These are phyloP conservation scores for Pelvicachromis taeniatus DNA, from an alignment of 2,113 vertebrate genomes.

Conservation along the genomic window DNA sequence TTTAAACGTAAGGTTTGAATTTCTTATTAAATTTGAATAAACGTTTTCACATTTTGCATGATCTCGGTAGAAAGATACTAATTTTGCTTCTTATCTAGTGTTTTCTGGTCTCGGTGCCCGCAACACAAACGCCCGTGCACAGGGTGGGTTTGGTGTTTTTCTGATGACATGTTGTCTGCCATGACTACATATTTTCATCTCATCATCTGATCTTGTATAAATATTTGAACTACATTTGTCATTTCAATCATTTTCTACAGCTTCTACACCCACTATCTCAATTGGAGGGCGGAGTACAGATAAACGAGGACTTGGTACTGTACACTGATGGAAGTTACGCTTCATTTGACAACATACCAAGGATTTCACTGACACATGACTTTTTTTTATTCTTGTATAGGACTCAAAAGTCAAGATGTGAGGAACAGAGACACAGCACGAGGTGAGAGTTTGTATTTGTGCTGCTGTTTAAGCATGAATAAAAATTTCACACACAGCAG, in stretches of 20 bases:
- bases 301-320: slow-evolving; percentile 40
- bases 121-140: slow-evolving; percentile 27
- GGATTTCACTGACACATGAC: background rate
- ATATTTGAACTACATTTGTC: background rate
- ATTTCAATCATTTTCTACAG: background rate
- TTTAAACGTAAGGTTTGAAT: slow-evolving; percentile 64
- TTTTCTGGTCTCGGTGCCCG: slow-evolving; percentile 57
- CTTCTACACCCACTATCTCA: slow-evolving; percentile 29
- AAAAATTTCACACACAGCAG: background rate
- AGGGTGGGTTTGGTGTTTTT: slow-evolving; percentile 14
- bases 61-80: rapidly evolving
- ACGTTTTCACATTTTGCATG: background rate
- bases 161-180: background rate
- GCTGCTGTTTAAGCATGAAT: background rate
- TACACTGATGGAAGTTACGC: background rate
- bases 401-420: slow-evolving; percentile 40
- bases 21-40: background rate
- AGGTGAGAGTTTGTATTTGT: slow-evolving; percentile 36
- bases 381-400: background rate
- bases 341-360: background rate
- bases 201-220: background rate
- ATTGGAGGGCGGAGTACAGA: slow-evolving; percentile 42
- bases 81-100: slow-evolving; percentile 30
- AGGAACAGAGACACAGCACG: slow-evolving; percentile 55
- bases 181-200: background rate